Evolutionary conservation across 2,797 vertebrate species (phyloP), one percentile per base, ranked within the genome.

Genomic region (Oreonectes daqikongensis): DNA sequence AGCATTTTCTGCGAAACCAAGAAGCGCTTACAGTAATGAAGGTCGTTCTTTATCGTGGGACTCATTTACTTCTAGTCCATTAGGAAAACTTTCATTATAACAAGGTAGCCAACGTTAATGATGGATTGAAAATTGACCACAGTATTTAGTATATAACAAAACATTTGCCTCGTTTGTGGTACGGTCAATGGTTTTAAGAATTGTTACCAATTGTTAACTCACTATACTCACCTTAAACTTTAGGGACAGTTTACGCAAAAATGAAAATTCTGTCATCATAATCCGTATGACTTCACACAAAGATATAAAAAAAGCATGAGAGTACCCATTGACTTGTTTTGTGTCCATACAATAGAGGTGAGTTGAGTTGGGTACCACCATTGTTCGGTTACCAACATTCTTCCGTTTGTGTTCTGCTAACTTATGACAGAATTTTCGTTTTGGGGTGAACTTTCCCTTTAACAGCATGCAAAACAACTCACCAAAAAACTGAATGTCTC

Each of bases 41-140:
- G 38, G 44, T 74, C 38, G 28, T 79, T 76, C 35, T 59, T 65
- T 67, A 70, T 82, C 59, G 70, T 63, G 35, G 68, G 40, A 68
- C 30, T 82, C 8, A 81, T 79, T 82, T 74, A 79, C 46, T 77
- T 63, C 65, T 42, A 63, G 35, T 30, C 28, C 72, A 76, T 78
- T 75, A 42, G 69, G 70, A 63, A 75, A 63, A 40, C 44, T 77
- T 40, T 60, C 74, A 69, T 50, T 73, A 67, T 57, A 63, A 68
- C 30, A 59, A 20, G 28, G 64, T 26, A 32, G n/a, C 18, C 38
- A 53, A 64, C 22, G 38, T 30, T 50, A 69, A 76, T 26, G 53
- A 52, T 5, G 18, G 46, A 66, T 38, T 78, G 26, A 69, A 72
- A 66, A 26, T 20, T 30, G 6, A 52, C 20, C 46, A 64, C 30